Evolutionary conservation across 1,140 invertebrate genomes (phyloP), one percentile per base, ranked within the genome.

Genomic region (Schlechtendalia chinensis): DNA sequence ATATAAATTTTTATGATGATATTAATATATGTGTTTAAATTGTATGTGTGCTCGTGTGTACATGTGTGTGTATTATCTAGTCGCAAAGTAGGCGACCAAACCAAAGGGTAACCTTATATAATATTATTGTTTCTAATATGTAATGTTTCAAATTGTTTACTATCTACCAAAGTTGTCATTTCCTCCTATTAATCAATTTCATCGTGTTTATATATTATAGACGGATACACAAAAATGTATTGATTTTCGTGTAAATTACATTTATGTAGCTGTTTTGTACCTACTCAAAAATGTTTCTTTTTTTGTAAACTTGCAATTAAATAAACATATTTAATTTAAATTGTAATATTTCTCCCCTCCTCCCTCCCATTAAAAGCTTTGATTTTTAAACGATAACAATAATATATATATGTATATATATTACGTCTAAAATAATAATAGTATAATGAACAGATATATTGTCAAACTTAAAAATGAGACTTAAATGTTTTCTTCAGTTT

Each of bases 61-160:
- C 17, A 19, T 47, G 5, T 24, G 54, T 79, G 32, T 77, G 74
- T 77, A 45, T 77, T 39, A 59, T 79, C 75, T 79, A 79, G 75
- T 79, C 75, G 75, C 75, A 63, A 50, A 24, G 14, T 79, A 27
- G 58, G 75, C 75, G 75, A 79, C 39, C 58, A 63, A 79, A 79
- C 56, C 75, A 59, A 79, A 79, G 58, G 75, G 58, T 79, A 77
- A 77, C 19, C 53, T 58, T 47, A 24, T 45, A 50, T 63, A 45
- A 27, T 61, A 19, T 27, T 3, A 27, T 77, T 45, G 19, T 61
- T 58, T 59, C 22, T 77, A 77, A 45, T 47, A 53, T 14, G 10
- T 53, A 54, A 50, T 11, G 24, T 77, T 79, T 79, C 39, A n/a
- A 47, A 27, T 63, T 79, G 63, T 45, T 50, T 4, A 61, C 54